Evolutionary conservation across 2,888 invertebrate species (phyloP).

Genomic region (Lochmaea capreae): DNA sequence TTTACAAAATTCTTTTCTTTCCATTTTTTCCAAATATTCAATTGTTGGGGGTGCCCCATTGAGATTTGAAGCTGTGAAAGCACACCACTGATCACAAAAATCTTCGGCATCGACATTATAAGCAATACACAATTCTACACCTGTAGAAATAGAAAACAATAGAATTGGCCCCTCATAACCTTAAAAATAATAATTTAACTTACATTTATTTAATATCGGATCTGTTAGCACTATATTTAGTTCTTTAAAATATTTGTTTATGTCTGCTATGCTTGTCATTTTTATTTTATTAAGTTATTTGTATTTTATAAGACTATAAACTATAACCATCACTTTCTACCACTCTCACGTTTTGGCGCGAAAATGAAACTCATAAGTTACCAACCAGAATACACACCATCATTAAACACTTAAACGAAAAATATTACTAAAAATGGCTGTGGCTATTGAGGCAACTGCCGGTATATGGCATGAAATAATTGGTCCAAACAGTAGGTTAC

Average conservation of each 20-base stretch:
- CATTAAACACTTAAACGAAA: not conserved
- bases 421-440: not conserved
- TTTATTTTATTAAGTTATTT: constrained; percentile 2
- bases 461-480: not conserved
- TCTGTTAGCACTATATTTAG: constrained; percentile 62
- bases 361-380: not conserved
- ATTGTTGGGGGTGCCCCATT: constrained; percentile 73
- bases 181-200: constrained; percentile 45
- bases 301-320: constrained; percentile 12
- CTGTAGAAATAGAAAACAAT: constrained; percentile 56
- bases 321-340: not conserved
- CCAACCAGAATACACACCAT: not conserved
- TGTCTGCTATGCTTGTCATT: constrained; percentile 51
- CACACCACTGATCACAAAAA: constrained; percentile 83
- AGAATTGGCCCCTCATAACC: constrained; percentile 9
- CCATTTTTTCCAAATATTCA: constrained; percentile 72
- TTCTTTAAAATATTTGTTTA: constrained; percentile 53
- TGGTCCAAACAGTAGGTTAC: too few relatives aligned
- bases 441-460: not conserved
- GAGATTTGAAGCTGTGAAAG: constrained; percentile 76
- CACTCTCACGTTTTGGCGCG: constrained; percentile 35
- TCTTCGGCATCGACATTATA: constrained; percentile 76
- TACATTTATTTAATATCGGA: constrained; percentile 72
- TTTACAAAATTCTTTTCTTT: constrained; percentile 74
- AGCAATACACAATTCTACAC: constrained; percentile 73